Evolutionary conservation across 64 coral and sea anemone genomes (phyloP).

Genomic region (Pocillopora damicornis): DNA sequence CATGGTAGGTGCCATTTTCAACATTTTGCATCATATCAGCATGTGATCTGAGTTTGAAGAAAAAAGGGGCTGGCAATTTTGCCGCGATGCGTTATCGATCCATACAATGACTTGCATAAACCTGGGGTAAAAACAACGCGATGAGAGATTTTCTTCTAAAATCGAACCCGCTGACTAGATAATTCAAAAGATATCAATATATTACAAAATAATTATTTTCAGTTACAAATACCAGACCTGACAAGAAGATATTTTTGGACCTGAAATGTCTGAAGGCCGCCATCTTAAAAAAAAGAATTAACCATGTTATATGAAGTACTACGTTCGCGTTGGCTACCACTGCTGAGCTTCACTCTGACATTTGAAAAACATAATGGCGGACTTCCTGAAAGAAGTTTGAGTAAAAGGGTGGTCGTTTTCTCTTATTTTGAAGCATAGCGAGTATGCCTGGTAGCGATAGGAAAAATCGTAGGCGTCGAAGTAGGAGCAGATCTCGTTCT

Average conservation of each 20-base stretch:
- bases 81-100: too few species aligned
- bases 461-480: conserved; percentile 40
- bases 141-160: too few species aligned
- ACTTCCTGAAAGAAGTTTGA: too few species aligned
- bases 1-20: too few species aligned
- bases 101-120: too few species aligned
- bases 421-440: background rate
- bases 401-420: background rate
- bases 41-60: too few species aligned
- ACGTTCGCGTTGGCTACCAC: background rate
- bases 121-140: too few species aligned
- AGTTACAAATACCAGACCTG: background rate
- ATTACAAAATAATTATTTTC: background rate
- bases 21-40: too few species aligned
- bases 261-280: conserved; percentile 26
- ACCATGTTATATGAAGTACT: too few species aligned
- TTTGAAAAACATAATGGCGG: too few species aligned
- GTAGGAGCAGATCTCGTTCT: conserved; percentile 62
- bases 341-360: background rate
- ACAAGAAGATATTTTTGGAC: conserved; percentile 10
- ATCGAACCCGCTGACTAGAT: too few species aligned
- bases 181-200: background rate
- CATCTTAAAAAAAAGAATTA: conserved; percentile 32
- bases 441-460: conserved; percentile 53
- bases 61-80: too few species aligned